phyloP scores from a whole-genome alignment of 37 sponge, comb jelly and placozoan species.

The Spongia lamella region DNA sequence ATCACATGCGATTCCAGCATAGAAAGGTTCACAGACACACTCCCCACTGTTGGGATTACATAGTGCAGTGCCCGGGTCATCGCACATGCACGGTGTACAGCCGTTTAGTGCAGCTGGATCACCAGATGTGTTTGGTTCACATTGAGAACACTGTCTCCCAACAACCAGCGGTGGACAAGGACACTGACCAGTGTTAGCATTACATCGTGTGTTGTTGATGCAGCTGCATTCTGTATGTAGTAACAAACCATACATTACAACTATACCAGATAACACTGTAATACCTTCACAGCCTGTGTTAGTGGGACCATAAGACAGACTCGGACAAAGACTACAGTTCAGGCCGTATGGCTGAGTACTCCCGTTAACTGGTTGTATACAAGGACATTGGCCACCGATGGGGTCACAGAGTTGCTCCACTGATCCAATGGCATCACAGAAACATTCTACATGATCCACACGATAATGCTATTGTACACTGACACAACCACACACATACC shows the following conservation, averaged over 20 bases:
- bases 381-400: slow-evolving; percentile 44
- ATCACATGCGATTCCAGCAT: too few relatives aligned
- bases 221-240: slow-evolving; percentile 27
- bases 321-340: slow-evolving; percentile 36
- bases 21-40: too few relatives aligned
- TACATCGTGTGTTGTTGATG: slow-evolving; percentile 15
- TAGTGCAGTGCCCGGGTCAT: too few relatives aligned
- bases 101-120: too few relatives aligned
- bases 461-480: not conserved
- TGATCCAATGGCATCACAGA: slow-evolving; percentile 3
- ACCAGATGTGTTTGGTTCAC: slow-evolving; percentile 30
- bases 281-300: slow-evolving; percentile 28
- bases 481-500: not conserved
- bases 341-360: slow-evolving; percentile 1
- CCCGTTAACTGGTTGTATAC: not conserved
- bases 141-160: slow-evolving; percentile 32
- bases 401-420: slow-evolving; percentile 2
- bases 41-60: too few relatives aligned
- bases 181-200: slow-evolving; percentile 33
- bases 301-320: slow-evolving; percentile 17
- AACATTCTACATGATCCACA: not conserved
- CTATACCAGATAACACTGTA: not conserved
- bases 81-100: too few relatives aligned
- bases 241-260: not conserved
- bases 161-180: slow-evolving; percentile 20